Base-by-base conservation (phyloP, 2,888 invertebrate genomes). In the Polyploca ridens region DNA sequence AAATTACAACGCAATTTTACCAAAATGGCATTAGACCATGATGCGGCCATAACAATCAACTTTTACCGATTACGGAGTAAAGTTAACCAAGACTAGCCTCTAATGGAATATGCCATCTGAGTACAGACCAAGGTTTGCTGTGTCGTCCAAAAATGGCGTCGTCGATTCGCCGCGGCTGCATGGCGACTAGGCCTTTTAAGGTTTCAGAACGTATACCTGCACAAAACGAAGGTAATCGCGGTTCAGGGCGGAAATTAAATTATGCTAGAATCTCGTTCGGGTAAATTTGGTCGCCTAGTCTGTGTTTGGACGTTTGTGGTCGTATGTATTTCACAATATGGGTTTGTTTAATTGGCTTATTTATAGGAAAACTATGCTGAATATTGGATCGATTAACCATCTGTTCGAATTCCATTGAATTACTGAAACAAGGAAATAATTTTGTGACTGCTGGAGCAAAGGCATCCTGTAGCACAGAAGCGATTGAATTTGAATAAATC, bases 171-270 rank as follows among this genome's bases (percentile, higher is more conserved):
- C 82, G 83, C 85, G 83, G 77, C 76, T 81, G 83, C 84, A 78
- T 81, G 72, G 74, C 76, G 69, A 70, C 81, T 90, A 87, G 79
- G 69, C 93, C 93, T 88, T 93, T 88, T 92, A 93, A 78, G 93
- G 93, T 78, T 84, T 85, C 84, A 71, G 73, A 76, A 75, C 81
- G 82, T 82, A 77, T 13, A 41, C 74, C 69, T 69, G 69, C 72
- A 66, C 68, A 54, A 19, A 64, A 65, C 68, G 77, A 86, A 85
- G 84, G 83, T 79, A 76, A 87, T 81, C 85, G 76, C 77, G 74
- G 82, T 81, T 82, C 75, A 72, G 75, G 74, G 78, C 76, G 79
- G 78, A 80, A 75, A 81, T 76, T 62, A 46, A 27, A 61, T 8
- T 35, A 35, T 6, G 7, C 60, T 19, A 41, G 41, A 61, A 44